Base-by-base conservation (phyloP, 2,797 vertebrate genomes). In the Clarias laeviceps region DNA sequence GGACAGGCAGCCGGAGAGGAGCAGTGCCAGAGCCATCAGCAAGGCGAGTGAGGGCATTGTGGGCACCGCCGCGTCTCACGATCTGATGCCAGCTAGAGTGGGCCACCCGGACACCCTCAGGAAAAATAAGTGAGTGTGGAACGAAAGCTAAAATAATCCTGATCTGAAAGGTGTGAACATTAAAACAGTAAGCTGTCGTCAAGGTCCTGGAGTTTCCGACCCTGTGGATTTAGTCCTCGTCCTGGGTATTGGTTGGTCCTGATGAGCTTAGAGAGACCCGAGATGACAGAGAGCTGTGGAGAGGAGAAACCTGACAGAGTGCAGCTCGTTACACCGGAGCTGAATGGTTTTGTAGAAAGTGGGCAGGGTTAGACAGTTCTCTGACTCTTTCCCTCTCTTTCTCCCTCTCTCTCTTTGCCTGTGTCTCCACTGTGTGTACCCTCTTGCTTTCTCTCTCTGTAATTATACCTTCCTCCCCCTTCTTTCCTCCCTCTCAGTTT, bases 21-120 rank as follows among this genome's bases (percentile, higher is more conserved):
- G 90, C 65, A 83, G 54, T 37, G 72, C 56, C 37, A 82, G 78
- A 80, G 83, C 92, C 86, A 93, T 91, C 85, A 96, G 92, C 91
- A 95, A 92, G 88, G 95, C 82, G n/a, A 87, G 92, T 90, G 94
- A 94, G 93, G 94, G 94, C 96, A 97, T 97, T 94, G 95, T 97
- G 95, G 77, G 86, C 32, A 82, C 65, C 20, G 80, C 61, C 50
- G 50, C 80, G 85, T 84, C 84, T 72, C 45, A 78, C 45, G n/a
- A 64, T 85, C 68, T 20, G 73, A 61, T 88, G 87, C 84, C 87
- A 86, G 84, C 54, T 84, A 70, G 61, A 86, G 85, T 81, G 83
- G 78, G 84, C 65, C 82, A 22, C 37, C 40, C 68, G 32, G 62
- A 78, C 83, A 84, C 73, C 86, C 83, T 86, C 57, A 54, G 76